A percentile compares a stretch with the other conserved stretches of the same genome.
Conservation (phyloP, 1,140 invertebrate species). For the Bombus vancouverensis region DNA sequence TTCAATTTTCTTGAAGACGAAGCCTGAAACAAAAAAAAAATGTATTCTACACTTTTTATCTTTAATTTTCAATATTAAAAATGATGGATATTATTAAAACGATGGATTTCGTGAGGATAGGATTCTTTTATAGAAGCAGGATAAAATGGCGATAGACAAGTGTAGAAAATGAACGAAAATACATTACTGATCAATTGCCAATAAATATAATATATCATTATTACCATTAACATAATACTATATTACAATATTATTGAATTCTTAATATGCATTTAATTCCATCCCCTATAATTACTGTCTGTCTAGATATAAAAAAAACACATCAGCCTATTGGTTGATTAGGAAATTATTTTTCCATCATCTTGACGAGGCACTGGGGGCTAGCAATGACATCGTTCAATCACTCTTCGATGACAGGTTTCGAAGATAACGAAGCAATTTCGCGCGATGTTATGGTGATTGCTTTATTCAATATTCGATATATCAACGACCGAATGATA, state of each 20-base stretch:
- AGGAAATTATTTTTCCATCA: conserved; percentile 59
- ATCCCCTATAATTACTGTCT: background rate
- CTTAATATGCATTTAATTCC: background rate
- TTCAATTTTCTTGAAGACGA: no score
- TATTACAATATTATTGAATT: background rate
- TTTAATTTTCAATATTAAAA: no score
- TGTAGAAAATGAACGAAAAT: background rate
- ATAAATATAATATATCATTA: background rate
- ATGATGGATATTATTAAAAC: no score
- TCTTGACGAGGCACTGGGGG: conserved; percentile 24
- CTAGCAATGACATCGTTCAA: conserved; percentile 41
- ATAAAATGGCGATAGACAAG: background rate
- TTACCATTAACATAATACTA: no score
- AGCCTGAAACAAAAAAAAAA: no score
- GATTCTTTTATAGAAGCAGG: background rate
- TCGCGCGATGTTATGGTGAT: conserved; percentile 62
- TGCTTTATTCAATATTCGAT: conserved; percentile 77
- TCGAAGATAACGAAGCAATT: conserved; percentile 52
- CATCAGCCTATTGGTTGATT: background rate
- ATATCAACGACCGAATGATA: conserved; percentile 34
- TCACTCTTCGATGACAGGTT: conserved; percentile 41
- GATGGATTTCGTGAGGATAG: background rate
- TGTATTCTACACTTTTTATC: no score
- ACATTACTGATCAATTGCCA: no score
- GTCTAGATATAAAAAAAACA: background rate